phyloP scores from a whole-genome alignment of 2,888 invertebrate genomes.

The Plagodis dolabraria region DNA sequence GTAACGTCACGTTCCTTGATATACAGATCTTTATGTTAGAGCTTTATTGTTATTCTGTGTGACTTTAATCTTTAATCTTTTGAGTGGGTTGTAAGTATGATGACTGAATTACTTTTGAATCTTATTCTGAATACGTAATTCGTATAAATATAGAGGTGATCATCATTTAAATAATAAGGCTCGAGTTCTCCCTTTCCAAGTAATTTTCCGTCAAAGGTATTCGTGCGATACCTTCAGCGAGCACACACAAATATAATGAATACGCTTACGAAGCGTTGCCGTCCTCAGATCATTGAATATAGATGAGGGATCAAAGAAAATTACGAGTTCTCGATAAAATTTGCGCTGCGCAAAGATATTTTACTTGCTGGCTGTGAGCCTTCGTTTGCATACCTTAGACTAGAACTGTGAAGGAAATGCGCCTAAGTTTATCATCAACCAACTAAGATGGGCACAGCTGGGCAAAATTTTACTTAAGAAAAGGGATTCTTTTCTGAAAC shows the following conservation, averaged over 20 bases:
- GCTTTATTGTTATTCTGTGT: constrained; percentile 54
- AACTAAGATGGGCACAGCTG: no score
- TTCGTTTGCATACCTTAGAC: constrained; percentile 63
- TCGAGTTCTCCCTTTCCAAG: constrained; percentile 25
- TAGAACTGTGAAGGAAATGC: constrained; percentile 19
- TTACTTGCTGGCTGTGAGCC: constrained; percentile 54
- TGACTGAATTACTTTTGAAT: constrained; percentile 21
- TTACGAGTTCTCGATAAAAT: constrained; percentile 77
- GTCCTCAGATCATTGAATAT: constrained; percentile 81
- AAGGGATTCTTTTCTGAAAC: no score
- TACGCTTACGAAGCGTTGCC: constrained; percentile 78
- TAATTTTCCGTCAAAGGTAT: constrained; percentile 41
- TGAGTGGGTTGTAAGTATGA: constrained; percentile 28
- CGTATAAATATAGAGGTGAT: constrained; percentile 25
- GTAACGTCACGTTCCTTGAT: constrained; percentile 71
- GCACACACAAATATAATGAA: constrained; percentile 76
- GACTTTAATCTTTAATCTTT: constrained; percentile 33
- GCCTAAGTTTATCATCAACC: constrained; percentile 8
- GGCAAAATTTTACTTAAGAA: no score
- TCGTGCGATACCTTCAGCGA: constrained; percentile 46
- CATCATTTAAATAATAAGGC: constrained; percentile 35
- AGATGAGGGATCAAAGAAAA: constrained; percentile 83
- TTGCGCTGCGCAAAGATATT: constrained; percentile 75
- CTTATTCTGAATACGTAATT: constrained; percentile 26
- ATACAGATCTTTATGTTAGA: constrained; percentile 66